phyloP scores from a whole-genome alignment of 35 echinoderm and acorn worm species.

The Apostichopus parvimensis region DNA sequence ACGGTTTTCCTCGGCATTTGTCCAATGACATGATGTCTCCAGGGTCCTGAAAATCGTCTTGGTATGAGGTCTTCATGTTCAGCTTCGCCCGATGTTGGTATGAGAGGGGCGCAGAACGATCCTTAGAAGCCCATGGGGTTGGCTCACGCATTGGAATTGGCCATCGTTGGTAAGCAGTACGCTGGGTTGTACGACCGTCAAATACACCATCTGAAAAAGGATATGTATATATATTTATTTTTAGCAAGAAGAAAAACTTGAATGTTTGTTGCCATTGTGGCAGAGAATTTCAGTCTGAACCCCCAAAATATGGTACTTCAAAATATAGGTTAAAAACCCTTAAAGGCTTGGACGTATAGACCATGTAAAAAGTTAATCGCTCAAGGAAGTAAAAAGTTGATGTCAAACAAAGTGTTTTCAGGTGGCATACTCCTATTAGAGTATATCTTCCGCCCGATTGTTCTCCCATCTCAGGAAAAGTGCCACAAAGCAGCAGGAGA shows the following conservation, averaged over 20 bases:
- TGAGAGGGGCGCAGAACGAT: constrained; percentile 27
- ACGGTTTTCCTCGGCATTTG: constrained; percentile 76
- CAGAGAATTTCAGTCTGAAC: no score
- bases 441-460: no score
- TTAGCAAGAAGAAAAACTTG: neutral
- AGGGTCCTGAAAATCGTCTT: constrained; percentile 65
- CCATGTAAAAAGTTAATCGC: no score
- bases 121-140: constrained; percentile 80
- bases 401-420: no score
- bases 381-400: no score
- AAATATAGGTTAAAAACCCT: no score
- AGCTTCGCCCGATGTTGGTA: constrained; percentile 58
- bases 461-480: no score
- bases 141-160: constrained; percentile 59
- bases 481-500: no score
- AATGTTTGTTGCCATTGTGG: no score
- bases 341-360: no score
- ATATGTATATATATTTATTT: neutral
- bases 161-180: constrained; percentile 85
- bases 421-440: no score
- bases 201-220: constrained; percentile 70
- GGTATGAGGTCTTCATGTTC: constrained; percentile 73
- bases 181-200: constrained; percentile 79
- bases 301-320: no score
- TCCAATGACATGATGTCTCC: constrained; percentile 59